Percentiles rank a stretch among this genome's conserved stretches.
These are phyloP conservation scores for Felis chaus DNA, from an alignment of 2,113 vertebrate species.

Conservation along the genomic window DNA sequence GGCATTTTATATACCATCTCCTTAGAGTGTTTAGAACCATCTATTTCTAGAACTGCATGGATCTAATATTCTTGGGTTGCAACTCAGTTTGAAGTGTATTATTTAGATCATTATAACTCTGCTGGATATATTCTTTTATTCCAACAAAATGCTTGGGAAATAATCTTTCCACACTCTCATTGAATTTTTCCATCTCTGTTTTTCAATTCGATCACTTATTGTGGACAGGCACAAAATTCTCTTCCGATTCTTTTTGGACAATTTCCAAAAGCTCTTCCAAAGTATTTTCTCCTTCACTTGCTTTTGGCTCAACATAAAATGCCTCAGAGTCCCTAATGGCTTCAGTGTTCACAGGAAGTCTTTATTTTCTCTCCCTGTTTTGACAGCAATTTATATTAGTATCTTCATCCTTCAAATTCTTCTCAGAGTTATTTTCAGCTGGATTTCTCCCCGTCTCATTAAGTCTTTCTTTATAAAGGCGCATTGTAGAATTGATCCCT, in stretches of 20 bases:
- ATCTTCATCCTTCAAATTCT: background rate
- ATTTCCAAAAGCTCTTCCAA: background rate
- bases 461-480: background rate
- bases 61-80: background rate
- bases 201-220: background rate
- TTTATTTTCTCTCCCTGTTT: conserved; percentile 12
- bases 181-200: background rate
- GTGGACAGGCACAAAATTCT: background rate
- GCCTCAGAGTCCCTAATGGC: background rate
- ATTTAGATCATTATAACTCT: conserved; percentile 9
- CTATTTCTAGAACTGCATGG: background rate
- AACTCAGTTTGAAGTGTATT: conserved; percentile 14
- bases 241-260: background rate
- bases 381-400: background rate
- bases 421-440: background rate
- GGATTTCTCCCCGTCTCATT: background rate
- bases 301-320: background rate
- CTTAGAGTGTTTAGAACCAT: conserved; percentile 2
- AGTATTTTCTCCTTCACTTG: background rate
- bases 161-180: background rate
- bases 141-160: conserved; percentile 31
- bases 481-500: background rate
- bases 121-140: background rate
- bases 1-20: background rate
- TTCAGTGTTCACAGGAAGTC: background rate